These are phyloP conservation scores for Nycticryphes semicollaris DNA, from an alignment of 2,113 vertebrate genomes.

Conservation along the genomic window DNA sequence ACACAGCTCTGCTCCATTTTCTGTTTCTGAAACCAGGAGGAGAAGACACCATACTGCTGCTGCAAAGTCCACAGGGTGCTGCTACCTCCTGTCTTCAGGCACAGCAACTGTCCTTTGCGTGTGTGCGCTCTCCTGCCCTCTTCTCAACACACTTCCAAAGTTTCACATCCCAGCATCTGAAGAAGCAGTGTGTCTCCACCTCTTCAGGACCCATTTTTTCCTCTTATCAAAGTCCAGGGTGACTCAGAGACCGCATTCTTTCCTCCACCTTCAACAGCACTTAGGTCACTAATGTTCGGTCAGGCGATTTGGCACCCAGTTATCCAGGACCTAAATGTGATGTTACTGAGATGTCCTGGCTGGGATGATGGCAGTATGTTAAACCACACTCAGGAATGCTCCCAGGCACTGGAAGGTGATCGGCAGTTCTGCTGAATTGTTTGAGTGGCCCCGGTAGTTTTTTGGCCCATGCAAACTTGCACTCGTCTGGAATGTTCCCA, in stretches of 20 bases:
- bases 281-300: background rate
- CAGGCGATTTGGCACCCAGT: background rate
- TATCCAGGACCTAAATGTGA: background rate
- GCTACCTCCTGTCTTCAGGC: background rate
- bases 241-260: background rate
- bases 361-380: fast-evolving
- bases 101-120: background rate
- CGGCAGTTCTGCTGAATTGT: background rate
- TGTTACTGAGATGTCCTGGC: fast-evolving
- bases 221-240: background rate
- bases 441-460: fast-evolving
- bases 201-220: background rate
- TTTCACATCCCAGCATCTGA: fast-evolving
- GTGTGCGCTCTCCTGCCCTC: fast-evolving
- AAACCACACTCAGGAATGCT: fast-evolving
- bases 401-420: background rate
- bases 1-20: background rate
- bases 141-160: background rate
- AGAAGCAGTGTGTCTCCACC: background rate
- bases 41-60: background rate
- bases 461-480: background rate
- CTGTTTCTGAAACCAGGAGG: background rate
- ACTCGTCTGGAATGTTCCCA: fast-evolving
- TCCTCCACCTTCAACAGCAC: background rate
- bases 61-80: background rate